phyloP scores from a whole-genome alignment of 92 coral and sea anemone species.

The Actinernus sp. region DNA sequence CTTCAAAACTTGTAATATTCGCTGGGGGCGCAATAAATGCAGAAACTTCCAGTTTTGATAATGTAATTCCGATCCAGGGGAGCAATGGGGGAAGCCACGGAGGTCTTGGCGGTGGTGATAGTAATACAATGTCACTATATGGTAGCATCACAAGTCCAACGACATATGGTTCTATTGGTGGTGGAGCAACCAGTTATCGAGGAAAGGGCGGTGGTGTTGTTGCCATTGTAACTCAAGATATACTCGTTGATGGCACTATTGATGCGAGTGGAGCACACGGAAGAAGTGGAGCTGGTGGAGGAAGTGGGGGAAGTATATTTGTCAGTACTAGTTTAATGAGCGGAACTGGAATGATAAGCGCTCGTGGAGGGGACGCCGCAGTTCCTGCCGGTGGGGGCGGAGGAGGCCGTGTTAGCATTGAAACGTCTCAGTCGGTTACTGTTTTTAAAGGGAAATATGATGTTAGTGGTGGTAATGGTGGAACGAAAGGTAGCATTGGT shows the following conservation, averaged over 20 bases:
- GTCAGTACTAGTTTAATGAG: slow-evolving; percentile 50
- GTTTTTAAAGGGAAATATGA: slow-evolving; percentile 67
- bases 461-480: slow-evolving; percentile 82
- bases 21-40: slow-evolving; percentile 81
- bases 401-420: slow-evolving; percentile 80
- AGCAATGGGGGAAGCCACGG: slow-evolving; percentile 89
- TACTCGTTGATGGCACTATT: slow-evolving; percentile 73
- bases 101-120: slow-evolving; percentile 88
- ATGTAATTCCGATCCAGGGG: slow-evolving; percentile 28
- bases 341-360: slow-evolving; percentile 81
- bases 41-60: slow-evolving; percentile 47
- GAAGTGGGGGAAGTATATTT: slow-evolving; percentile 93
- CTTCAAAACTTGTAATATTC: slow-evolving; percentile 50
- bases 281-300: slow-evolving; percentile 80
- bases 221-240: slow-evolving; percentile 38
- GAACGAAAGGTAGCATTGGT: slow-evolving; percentile 70
- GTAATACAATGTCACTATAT: slow-evolving; percentile 50
- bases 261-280: slow-evolving; percentile 81
- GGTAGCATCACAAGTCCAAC: slow-evolving; percentile 65
- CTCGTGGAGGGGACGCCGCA: slow-evolving; percentile 78
- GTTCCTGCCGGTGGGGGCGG: slow-evolving; percentile 84
- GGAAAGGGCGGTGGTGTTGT: slow-evolving; percentile 92
- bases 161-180: slow-evolving; percentile 89
- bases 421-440: slow-evolving; percentile 30
- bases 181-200: slow-evolving; percentile 61